A percentile compares a stretch with the other conserved stretches of the same genome.
Evolutionary conservation across 1,140 invertebrate species (phyloP).

Genomic region (Panagrolaimus sp.): DNA sequence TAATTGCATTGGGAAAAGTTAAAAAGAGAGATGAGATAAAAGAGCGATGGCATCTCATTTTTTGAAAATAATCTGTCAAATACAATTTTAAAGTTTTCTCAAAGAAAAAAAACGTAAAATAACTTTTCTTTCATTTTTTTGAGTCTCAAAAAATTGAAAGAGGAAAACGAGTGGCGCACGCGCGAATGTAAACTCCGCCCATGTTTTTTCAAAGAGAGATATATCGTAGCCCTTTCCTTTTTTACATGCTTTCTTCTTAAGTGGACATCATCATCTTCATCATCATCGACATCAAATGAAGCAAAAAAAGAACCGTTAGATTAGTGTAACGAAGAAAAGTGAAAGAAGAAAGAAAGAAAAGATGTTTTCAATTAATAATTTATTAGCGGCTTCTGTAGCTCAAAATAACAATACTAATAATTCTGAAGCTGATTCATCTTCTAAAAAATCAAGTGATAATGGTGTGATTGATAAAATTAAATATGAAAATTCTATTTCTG

Average conservation of each 20-base stretch:
- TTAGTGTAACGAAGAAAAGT: background rate
- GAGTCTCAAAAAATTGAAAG: background rate
- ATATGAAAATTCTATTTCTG: background rate
- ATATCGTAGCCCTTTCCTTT: conserved; percentile 2
- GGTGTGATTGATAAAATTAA: background rate
- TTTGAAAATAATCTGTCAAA: too few species aligned
- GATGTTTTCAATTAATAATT: conserved; percentile 7
- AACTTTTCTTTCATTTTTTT: background rate
- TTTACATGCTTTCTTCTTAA: too few species aligned
- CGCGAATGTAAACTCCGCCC: background rate
- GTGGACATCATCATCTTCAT: too few species aligned
- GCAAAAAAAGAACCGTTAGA: background rate
- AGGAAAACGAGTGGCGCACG: background rate
- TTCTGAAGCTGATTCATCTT: background rate
- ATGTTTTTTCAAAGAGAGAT: background rate
- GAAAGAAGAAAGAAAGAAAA: background rate
- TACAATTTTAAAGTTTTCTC: too few species aligned
- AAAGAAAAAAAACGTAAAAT: background rate
- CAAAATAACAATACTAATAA: too few species aligned
- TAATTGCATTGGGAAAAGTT: too few species aligned
- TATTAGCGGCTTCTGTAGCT: background rate
- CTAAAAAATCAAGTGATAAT: background rate
- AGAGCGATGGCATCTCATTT: too few species aligned
- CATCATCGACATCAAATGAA: too few species aligned
- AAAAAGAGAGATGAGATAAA: too few species aligned